Evolutionary conservation across 2,113 vertebrate species (phyloP).

Genomic region (Myanophis thanlyinensis): DNA sequence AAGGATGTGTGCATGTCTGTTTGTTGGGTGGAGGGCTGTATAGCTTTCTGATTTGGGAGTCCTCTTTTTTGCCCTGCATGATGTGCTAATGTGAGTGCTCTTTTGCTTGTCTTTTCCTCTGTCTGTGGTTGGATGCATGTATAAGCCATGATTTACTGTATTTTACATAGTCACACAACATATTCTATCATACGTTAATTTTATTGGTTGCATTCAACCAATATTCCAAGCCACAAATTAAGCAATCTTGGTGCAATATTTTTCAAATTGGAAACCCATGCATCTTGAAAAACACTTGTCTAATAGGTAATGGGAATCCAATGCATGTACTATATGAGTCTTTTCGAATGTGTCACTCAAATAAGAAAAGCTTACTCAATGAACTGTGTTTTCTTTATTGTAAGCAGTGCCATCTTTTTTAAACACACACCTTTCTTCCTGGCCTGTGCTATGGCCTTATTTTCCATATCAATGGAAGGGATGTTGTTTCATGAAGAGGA

Average conservation of each 20-base stretch:
- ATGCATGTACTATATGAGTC: background rate
- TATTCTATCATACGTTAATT: background rate
- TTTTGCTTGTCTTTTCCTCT: background rate
- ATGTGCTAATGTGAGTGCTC: background rate
- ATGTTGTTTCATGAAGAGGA: background rate
- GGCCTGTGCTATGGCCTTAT: background rate
- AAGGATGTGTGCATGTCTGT: background rate
- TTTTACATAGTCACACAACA: background rate
- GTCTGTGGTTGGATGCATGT: background rate
- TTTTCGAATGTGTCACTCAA: background rate
- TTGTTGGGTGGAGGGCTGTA: background rate
- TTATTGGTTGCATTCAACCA: background rate
- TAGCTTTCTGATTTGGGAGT: background rate
- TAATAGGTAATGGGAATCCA: background rate
- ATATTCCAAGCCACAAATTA: background rate
- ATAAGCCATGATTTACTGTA: background rate
- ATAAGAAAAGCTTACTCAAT: background rate
- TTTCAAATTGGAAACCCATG: background rate
- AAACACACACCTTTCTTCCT: background rate
- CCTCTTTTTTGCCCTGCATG: background rate
- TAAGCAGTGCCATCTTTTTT: background rate
- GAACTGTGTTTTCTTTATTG: background rate
- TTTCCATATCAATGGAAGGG: background rate
- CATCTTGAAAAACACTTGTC: background rate
- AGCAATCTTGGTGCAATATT: background rate